Base-by-base conservation (phyloP, 2,888 invertebrate genomes). In the Halocaridina rubra region DNA sequence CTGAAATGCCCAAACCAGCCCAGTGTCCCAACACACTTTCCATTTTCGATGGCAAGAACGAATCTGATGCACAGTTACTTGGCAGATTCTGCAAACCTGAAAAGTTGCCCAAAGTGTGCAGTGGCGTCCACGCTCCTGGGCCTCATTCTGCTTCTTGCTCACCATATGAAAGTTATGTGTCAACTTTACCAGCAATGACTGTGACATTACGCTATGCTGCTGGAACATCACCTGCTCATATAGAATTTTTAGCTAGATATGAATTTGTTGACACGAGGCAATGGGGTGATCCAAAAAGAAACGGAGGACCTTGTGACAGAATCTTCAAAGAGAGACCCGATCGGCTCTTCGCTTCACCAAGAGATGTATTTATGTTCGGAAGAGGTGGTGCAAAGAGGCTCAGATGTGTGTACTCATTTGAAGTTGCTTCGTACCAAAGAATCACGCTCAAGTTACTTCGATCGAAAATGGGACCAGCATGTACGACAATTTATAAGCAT, bases 291-390 rank as follows among this genome's bases (percentile, higher is more conserved):
- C 85, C 77, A 19, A 69, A 76, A n/a, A 69, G 59, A 3, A 76
- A 67, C 7, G 88, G 84, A 19, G 87, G 82, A 3, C 81, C 86
- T 8, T 89, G 89, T 77, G 88, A 89, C 76, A 88, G 89, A 22
- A 61, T 89, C 19, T 89, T 89, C 64, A 78, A 22, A 27, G 33
- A 75, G n/a, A 76, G 87, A 13, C 89, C 89, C 29, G 90, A 90
- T 27, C 94, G 94, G n/a, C 92, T 93, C 89, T 95, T 96, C 90
- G 93, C 94, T 90, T 95, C 95, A 29, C 95, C 96, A 7, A 93
- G 94, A 89, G 95, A 95, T 89, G 95, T 96, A 77, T 96, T 96
- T 91, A 94, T 95, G 90, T 96, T 94, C 90, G 96, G 96, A 1
- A 92, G 96, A 89, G 96, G 96, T 13, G 96, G 96, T 0, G 93